Evolutionary conservation across 2,888 invertebrate species (phyloP), one percentile per base, ranked within the genome.

Genomic region (Caenorhabditis zanzibari): DNA sequence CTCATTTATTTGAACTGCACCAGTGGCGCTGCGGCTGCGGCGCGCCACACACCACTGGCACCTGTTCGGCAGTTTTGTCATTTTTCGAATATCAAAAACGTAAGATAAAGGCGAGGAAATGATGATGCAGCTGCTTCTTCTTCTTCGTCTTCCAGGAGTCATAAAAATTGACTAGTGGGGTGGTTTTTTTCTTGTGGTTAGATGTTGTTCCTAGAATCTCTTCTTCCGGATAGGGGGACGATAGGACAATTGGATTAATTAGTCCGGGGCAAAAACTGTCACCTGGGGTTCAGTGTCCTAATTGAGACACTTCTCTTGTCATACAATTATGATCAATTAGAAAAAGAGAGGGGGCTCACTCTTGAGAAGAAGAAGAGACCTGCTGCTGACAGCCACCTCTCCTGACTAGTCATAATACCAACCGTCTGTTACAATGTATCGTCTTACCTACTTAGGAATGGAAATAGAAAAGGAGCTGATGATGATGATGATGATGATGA

Each of bases 401-500:
- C 54, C 14, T 19, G n/a, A n/a, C 59, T 41, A 56, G 54, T 61
- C 63, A 75, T 81, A 81, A 81, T 81, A 56, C 81, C 81, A 81
- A 81, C 81, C 81, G 81, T 81, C 81, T 81, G 81, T 75, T 81
- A 75, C 75, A 75, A 81, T 75, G 75, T 81, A 75, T 81, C 75
- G 75, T 75, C 81, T 75, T 81, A 75, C 74, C 75, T 81, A 81
- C 81, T 81, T 74, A 73, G 41, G 41, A 32, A 66, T 12, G 28
- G 52, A 26, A 26, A n/a, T n/a, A n/a, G n/a, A n/a, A n/a, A n/a
- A n/a, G n/a, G 49, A 24, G 73, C 35, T 35, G 56, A 35, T 9
- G 41, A 71, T 26, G 24, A 22, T n/a, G 26, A 32, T 26, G 24
- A 32, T 38, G 66, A 61, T 44, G 59, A 38, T 38, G 38, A 12